Evolutionary conservation across 2,113 vertebrate genomes (phyloP), one percentile per base, ranked within the genome.

Genomic region (Aix galericulata): DNA sequence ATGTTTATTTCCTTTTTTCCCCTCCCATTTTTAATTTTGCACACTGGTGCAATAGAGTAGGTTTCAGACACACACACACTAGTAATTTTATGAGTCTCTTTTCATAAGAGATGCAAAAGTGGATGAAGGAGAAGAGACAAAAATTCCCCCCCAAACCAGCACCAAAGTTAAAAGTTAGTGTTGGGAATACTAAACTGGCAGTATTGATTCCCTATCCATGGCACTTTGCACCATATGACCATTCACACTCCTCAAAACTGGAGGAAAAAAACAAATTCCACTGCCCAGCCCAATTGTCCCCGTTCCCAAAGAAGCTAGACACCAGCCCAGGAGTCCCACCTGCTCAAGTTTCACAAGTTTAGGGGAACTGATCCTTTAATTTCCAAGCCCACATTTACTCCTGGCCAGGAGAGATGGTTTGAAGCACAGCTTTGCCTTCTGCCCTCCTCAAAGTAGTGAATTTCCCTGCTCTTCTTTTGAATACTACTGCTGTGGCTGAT

Each of bases 311-410:
- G n/a, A 11, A 78, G 16, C 40, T 29, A 60, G 50, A 16, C 17
- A 58, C 56, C 42, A 40, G 31, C n/a, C 55, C 25, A 22, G 48
- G 16, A 27, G 6, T 14, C 16, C 27, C 13, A 4, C 0, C 0
- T 16, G 3, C 15, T 29, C 25, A 73, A 4, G 1, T 38, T 34
- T 15, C 72, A 76, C 38, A 21, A 8, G 68, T 60, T 2, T 11
- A 68, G 22, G 13, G 17, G 12, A 72, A 29, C 31, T 48, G 22
- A 6, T n/a, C 8, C 31, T 21, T 27, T 15, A 3, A 4, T 36
- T 82, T 73, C 53, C 42, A 82, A 82, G 29, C 22, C 20, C 42
- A 68, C 22, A 1, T 32, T 75, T 18, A 20, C 18, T 79, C 31
- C 26, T n/a, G 52, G 20, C 9, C 50, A 77, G 23, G 8, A 78